phyloP scores from a whole-genome alignment of 2,113 vertebrate genomes.

The Polyodon spathula region DNA sequence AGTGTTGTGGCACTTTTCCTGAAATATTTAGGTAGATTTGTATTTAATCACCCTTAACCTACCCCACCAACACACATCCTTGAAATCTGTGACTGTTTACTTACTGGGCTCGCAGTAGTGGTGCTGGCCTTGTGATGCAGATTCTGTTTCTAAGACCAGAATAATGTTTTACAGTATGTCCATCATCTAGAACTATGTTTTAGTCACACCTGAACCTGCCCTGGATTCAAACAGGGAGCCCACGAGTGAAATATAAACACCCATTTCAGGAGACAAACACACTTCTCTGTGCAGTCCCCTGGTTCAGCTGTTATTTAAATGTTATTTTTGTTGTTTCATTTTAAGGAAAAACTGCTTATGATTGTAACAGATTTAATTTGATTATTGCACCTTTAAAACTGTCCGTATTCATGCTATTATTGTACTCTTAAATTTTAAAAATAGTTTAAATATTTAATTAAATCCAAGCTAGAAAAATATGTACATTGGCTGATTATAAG shows the following conservation, averaged over 20 bases:
- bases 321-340: constrained; percentile 51
- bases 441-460: too few relatives aligned
- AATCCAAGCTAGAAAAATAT: too few relatives aligned
- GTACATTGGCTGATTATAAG: too few relatives aligned
- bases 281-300: constrained; percentile 36
- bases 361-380: constrained; percentile 32
- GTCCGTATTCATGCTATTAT: constrained; percentile 35
- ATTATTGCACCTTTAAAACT: constrained; percentile 35
- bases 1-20: too few relatives aligned
- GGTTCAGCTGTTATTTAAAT: constrained; percentile 43
- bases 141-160: too few relatives aligned
- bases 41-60: too few relatives aligned
- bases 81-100: too few relatives aligned
- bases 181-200: constrained; percentile 33
- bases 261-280: constrained; percentile 65
- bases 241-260: constrained; percentile 54
- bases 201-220: constrained; percentile 29
- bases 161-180: constrained; percentile 17
- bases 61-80: too few relatives aligned
- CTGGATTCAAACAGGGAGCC: constrained; percentile 21
- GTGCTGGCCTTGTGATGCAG: too few relatives aligned
- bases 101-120: too few relatives aligned
- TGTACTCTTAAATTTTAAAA: too few relatives aligned
- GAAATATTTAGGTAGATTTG: too few relatives aligned
- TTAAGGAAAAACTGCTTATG: constrained; percentile 42